Evolutionary conservation across 2,113 vertebrate genomes (phyloP), one percentile per base, ranked within the genome.

Genomic region (Regulus satrapa): DNA sequence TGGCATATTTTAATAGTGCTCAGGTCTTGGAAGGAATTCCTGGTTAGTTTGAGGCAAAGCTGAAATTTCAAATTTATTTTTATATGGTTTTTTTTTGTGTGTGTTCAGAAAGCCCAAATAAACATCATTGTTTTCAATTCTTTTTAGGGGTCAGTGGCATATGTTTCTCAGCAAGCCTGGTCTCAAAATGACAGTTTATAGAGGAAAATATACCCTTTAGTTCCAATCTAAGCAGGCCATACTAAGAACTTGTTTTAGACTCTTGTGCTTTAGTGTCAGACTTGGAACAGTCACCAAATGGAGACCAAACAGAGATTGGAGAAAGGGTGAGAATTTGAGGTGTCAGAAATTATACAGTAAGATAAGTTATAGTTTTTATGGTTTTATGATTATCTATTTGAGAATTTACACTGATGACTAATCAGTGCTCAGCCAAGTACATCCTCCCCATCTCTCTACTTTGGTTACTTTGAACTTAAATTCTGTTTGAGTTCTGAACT

Each of bases 191-290:
- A 94, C 54, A 98, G 93, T 38, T 96, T 99, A 55, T 97, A n/a
- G n/a, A 97, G 83, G 97, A 98, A 82, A 99, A 98, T 94, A 97
- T 98, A 87, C 80, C 98, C n/a, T 98, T 99, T 94, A 98, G 98
- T 38, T 96, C 88, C 14, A 46, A 89, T 67, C 96, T 94, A 77
- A 97, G 97, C 66, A 97, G 96, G 55, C 84, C 93, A 43, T 96
- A 97, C 97, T 99, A 98, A 6, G 74, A 98, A 49, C 86, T 85
- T 20, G 97, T 98, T 32, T 94, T 98, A 88, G 98, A 98, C 74
- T 98, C 98, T 46, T 98, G 98, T 36, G 98, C 96, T 75, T 97
- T 99, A 51, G 82, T 98, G 41, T 98, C 98, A 3, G 98, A 98
- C 96, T 96, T 98, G 91, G 97, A 98, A 78, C 96, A 98, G 26